Conservation (phyloP, 1,140 invertebrate genomes). For the Dendroctonus ponderosae region DNA sequence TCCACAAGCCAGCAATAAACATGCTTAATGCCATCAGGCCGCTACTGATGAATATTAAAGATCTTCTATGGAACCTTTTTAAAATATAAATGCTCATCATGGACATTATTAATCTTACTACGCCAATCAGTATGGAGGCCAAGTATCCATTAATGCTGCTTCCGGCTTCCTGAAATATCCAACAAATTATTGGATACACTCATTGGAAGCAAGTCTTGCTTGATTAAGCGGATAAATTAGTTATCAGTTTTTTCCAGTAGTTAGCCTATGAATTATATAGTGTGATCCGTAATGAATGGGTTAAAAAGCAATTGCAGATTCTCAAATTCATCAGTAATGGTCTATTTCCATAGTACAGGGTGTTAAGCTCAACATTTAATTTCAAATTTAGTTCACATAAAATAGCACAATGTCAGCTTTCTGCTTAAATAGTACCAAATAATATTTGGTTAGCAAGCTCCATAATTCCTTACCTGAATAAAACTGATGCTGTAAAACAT, state of each 20-base stretch:
- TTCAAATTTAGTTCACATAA: no score
- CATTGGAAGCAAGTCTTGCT: neutral
- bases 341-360: no score
- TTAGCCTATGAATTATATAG: no score
- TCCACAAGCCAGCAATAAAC: constrained; percentile 56
- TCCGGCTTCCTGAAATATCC: constrained; percentile 34
- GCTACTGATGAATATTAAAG: constrained; percentile 55
- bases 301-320: no score
- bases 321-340: no score
- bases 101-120: constrained; percentile 63
- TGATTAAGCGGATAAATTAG: no score
- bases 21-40: constrained; percentile 57
- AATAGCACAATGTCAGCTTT: no score
- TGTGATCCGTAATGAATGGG: no score
- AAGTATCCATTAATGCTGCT: constrained; percentile 46
- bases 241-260: no score
- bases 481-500: constrained; percentile 69
- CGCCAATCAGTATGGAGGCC: constrained; percentile 62
- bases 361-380: no score
- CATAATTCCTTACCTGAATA: constrained; percentile 51
- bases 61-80: constrained; percentile 54
- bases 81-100: constrained; percentile 57
- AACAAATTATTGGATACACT: neutral
- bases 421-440: no score
- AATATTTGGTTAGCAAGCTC: no score